Base-by-base conservation (phyloP, 2,797 vertebrate species). In the Ambastaia sidthimunki region DNA sequence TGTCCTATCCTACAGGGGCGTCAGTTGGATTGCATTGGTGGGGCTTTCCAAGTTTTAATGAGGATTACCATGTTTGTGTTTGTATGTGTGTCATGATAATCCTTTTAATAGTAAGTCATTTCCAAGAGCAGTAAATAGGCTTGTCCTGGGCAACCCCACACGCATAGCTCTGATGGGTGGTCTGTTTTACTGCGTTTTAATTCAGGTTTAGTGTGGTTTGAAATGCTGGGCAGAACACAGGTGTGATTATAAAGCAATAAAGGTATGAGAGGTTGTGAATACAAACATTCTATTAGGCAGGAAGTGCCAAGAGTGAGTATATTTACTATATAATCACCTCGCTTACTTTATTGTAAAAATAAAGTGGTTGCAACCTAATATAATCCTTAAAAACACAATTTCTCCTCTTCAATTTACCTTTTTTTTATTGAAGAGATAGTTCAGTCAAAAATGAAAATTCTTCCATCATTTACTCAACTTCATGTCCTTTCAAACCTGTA, bases 21-120 rank as follows among this genome's bases (percentile, higher is more conserved):
- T 76, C 81, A 71, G 82, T 80, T 76, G 80, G 80, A 75, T 80
- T 82, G 87, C 90, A 90, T 92, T 89, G 89, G 83, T 89, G 86
- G 87, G 86, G 90, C 90, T 91, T 92, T 93, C 89, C 88, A 88
- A 88, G 84, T 86, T 86, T 92, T 93, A 93, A 92, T 91, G 91
- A 92, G 93, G 92, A 94, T 94, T 93, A 93, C 86, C 90, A 90
- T 93, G 91, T 93, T 93, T 93, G 92, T 93, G 92, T 92, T 92
- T 93, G 91, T 91, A 90, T 90, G 90, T 92, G 89, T 92, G 91
- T 93, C 89, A 87, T 88, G 83, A 86, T 93, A 93, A 93, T 94
- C 93, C 92, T 88, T 91, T 93, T 92, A 93, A 89, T 88, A 90
- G 87, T 91, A 91, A 92, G 90, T 90, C 86, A 89, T 92, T 93